Base-by-base conservation (phyloP, 1,140 invertebrate species). In the Sipha flava region DNA sequence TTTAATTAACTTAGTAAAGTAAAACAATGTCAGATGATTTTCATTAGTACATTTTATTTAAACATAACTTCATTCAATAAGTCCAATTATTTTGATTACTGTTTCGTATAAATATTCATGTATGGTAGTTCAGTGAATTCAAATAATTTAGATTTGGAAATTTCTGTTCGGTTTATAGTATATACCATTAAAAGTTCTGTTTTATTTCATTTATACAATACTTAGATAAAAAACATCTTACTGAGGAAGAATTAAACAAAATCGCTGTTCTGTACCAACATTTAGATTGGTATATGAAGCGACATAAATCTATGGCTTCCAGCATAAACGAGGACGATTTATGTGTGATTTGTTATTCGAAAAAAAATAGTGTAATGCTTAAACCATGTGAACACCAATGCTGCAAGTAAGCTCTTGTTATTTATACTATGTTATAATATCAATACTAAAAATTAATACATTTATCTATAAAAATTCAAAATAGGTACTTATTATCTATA, bases 281-380 rank as follows among this genome's bases (percentile, higher is more conserved):
- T 54, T 23, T 73, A n/a, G 70, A 31, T 73, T 73, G 70, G 70
- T 73, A 54, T 16, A 23, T 14, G 47, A 37, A 34, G 2, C 31
- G 29, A 10, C 70, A 54, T 21, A 73, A 21, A 23, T 73, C 70
- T 3, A 34, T 52, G 47, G 47, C 47, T 34, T 73, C 70, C 2
- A 49, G 70, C 10, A 73, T 73, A 31, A 73, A 73, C 16, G 70
- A 73, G 3, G 47, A 73, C 0, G 70, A 73, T 54, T 34, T 73
- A 21, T 73, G 70, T 73, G 16, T 73, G n/a, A 52, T 73, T 21
- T 73, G 70, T 73, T 73, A 73, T 34, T 73, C 70, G 12, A 54
- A 34, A 14, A 73, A 73, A 54, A 73, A 73, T 12, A 37, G n/a
- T 23, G 47, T 73, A 0, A 34, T 31, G n/a, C 16, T 73, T 34